Percentiles rank a stretch among this genome's conserved stretches.
Evolutionary conservation across 1,140 invertebrate species (phyloP).

Genomic region (Caenorhabditis latens): DNA sequence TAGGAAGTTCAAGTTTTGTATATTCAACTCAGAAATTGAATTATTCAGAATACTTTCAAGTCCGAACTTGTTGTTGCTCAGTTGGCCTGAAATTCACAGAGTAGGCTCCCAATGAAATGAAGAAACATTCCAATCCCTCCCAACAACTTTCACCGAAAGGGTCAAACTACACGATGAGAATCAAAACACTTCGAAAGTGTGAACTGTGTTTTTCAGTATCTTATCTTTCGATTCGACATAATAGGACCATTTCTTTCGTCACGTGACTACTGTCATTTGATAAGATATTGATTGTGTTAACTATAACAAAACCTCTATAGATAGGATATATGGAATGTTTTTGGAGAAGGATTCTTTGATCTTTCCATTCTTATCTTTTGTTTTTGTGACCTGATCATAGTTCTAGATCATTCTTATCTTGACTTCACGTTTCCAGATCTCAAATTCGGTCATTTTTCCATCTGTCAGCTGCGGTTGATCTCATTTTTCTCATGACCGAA

Average conservation of each 20-base stretch:
- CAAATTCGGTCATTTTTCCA: not conserved
- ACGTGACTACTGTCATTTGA: not conserved
- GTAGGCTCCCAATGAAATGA: too few relatives aligned
- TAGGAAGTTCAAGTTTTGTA: too few relatives aligned
- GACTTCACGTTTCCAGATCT: not conserved
- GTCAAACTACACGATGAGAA: not conserved
- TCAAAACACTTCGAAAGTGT: not conserved
- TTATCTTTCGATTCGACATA: not conserved
- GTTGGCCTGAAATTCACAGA: too few relatives aligned
- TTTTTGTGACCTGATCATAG: not conserved
- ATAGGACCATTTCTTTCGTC: not conserved
- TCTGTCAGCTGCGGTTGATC: slow-evolving; percentile 6
- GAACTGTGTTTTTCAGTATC: not conserved
- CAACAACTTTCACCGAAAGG: too few relatives aligned
- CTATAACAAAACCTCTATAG: not conserved
- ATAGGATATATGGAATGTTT: not conserved
- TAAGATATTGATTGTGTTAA: not conserved
- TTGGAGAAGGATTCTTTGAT: not conserved
- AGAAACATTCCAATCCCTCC: too few relatives aligned
- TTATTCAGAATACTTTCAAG: too few relatives aligned
- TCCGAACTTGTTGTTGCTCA: too few relatives aligned
- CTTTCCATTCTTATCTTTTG: not conserved
- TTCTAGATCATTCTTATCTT: not conserved
- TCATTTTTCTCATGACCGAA: slow-evolving; percentile 15
- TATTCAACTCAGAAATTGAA: too few relatives aligned